Evolutionary conservation across 30 jellyfish, hydroid and myxozoan genomes (phyloP).

Genomic region (Chrysaora quinquecirrha): DNA sequence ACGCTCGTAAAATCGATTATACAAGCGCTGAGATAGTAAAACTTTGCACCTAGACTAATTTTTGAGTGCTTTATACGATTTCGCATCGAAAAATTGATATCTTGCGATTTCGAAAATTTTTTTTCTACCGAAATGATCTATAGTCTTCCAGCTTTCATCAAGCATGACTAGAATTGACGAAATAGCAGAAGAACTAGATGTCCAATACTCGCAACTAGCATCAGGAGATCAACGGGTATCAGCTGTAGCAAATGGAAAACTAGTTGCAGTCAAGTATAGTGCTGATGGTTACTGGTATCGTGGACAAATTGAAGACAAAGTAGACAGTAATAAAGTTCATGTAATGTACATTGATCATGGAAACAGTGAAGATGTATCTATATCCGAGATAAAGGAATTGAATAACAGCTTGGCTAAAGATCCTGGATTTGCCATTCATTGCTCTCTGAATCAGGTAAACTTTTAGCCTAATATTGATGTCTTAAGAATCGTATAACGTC

Average conservation of each 20-base stretch:
- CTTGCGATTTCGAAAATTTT: too few relatives aligned
- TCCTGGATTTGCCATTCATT: slow-evolving; percentile 59
- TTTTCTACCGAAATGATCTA: too few relatives aligned
- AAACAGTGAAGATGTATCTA: slow-evolving; percentile 43
- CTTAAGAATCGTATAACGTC: too few relatives aligned
- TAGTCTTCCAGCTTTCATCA: slow-evolving; percentile 20
- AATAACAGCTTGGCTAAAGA: slow-evolving; percentile 31
- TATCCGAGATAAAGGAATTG: slow-evolving; percentile 45
- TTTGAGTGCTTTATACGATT: too few relatives aligned
- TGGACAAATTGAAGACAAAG: slow-evolving; percentile 41
- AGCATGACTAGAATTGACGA: slow-evolving; percentile 1
- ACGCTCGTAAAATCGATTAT: too few relatives aligned
- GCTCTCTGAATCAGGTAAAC: slow-evolving; percentile 43
- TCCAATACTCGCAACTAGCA: slow-evolving; percentile 33
- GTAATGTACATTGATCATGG: slow-evolving; percentile 81
- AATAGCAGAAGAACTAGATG: slow-evolving; percentile 52
- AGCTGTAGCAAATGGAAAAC: slow-evolving; percentile 53
- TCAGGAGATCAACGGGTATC: slow-evolving; percentile 17
- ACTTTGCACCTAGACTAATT: too few relatives aligned
- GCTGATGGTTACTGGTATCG: slow-evolving; percentile 86
- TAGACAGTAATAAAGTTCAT: slow-evolving; percentile 35
- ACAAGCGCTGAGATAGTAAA: too few relatives aligned
- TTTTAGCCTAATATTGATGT: too few relatives aligned
- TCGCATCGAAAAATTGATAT: too few relatives aligned
- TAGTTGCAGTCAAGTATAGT: slow-evolving; percentile 72